Base-by-base conservation (phyloP, 2,888 invertebrate genomes). In the Litoditis marina region DNA sequence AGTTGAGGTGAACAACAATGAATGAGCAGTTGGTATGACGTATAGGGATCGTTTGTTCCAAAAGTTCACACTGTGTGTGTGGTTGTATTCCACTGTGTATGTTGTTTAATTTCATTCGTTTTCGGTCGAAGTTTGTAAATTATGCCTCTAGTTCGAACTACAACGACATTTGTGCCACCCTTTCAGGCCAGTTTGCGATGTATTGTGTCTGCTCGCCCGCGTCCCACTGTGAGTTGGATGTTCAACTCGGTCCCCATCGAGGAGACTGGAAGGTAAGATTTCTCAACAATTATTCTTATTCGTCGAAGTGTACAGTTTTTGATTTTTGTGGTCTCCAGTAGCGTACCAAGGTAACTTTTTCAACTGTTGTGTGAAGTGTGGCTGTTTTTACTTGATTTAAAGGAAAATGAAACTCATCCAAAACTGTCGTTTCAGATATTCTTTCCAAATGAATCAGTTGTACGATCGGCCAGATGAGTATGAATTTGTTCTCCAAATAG, bases 191-290 rank as follows among this genome's bases (percentile, higher is more conserved):
- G 46, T 19, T 28, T 73, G 3, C 49, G 55, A 44, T 82, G 82
- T 49, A 52, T 58, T 27, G 79, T 79, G 7, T 81, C 79, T 25
- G 78, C 81, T 6, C 63, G 77, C 44, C 82, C 82, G 4, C 72
- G 76, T 42, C 82, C 82, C 30, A 69, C 55, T 2, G 78, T 82
- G 46, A 67, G 68, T n/a, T 82, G 82, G 82, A 55, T 66, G 47
- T 66, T 65, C 60, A 68, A 70, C 47, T 66, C 69, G 5, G 50
- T 53, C 27, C 66, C 68, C 36, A 64, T 75, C n/a, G 49, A 61
- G 2, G 74, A 74, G 25, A 65, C 59, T 19, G 62, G 60, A 11
- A 66, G 66, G 44, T 54, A 34, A 28, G 36, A 39, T 36, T 39
- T 25, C n/a, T 1, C 42, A n/a, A 1, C 5, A 27, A 53, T 44